Evolutionary conservation across 1,140 invertebrate genomes (phyloP).

Genomic region (Musca domestica): DNA sequence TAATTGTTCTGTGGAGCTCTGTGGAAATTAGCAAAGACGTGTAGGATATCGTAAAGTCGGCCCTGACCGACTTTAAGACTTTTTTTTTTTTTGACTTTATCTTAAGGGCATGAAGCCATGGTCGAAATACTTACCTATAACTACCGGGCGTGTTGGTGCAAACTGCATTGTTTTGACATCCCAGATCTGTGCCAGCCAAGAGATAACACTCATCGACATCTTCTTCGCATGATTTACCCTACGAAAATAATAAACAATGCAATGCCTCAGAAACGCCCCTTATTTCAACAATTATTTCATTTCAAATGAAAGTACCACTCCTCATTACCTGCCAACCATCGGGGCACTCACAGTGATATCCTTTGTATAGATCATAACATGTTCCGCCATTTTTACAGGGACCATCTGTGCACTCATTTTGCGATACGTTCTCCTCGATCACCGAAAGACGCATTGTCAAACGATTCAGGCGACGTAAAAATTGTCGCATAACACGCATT

Average conservation of each 20-base stretch:
- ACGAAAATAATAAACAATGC: background rate
- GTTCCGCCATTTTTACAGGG: constrained; percentile 83
- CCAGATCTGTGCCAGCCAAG: constrained; percentile 74
- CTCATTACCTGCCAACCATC: constrained; percentile 70
- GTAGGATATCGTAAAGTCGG: no score
- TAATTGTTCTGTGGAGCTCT: no score
- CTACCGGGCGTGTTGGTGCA: constrained; percentile 78
- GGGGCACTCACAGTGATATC: constrained; percentile 73
- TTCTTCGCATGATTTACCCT: constrained; percentile 71
- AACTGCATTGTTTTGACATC: constrained; percentile 88
- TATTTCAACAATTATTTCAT: no score
- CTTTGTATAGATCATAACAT: constrained; percentile 72
- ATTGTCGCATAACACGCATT: constrained; percentile 27
- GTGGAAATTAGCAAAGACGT: no score
- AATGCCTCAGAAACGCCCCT: no score
- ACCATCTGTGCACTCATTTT: constrained; percentile 64
- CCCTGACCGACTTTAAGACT: no score
- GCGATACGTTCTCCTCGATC: constrained; percentile 23
- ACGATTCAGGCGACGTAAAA: constrained; percentile 30
- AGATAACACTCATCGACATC: constrained; percentile 85
- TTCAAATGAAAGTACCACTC: no score
- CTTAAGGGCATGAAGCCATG: no score
- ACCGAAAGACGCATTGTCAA: constrained; percentile 8
- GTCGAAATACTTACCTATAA: constrained; percentile 68
- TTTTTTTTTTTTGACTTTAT: no score